Evolutionary conservation across 2,113 vertebrate species (phyloP), one percentile per base, ranked within the genome.

Genomic region (Paraplagusia blochii): DNA sequence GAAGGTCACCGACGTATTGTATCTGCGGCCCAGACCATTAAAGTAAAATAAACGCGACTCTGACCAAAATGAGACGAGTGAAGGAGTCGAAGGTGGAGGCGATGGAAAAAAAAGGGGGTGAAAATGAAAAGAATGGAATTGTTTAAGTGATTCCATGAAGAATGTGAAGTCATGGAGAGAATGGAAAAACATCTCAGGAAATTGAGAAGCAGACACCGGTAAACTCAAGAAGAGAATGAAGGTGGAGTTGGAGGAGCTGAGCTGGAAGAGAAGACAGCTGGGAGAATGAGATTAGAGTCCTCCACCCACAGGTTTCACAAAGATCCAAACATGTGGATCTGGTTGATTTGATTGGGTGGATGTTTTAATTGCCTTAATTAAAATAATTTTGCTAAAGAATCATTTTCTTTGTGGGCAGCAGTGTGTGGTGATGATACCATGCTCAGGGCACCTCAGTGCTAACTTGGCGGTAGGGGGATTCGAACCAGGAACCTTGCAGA

Each of bases 1-100:
- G 44, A 58, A 59, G 79, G 81, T 72, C 65, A 48, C 71, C 58
- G 69, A 72, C 53, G 72, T 76, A 61, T 47, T 58, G 63, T 52
- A 56, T 29, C 22, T 29, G 75, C 65, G 71, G 69, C 44, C 44
- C 45, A 54, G 60, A 73, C 77, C 72, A 73, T 77, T 73, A 83
- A 87, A 87, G 63, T 63, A 74, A 74, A 74, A 56, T n/a, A n/a
- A n/a, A n/a, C n/a, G n/a, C n/a, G n/a, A n/a, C n/a, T n/a, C n/a
- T n/a, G n/a, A n/a, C n/a, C 29, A 8, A 65, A 49, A 51, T 14
- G 6, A 58, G 47, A 49, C 36, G 51, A 53, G 42, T 8, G 50
- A 52, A 62, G 52, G 16, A 57, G 58, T 43, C 11, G 16, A 43
- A 62, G 58, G 62, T 68, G 72, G 56, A 69, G 48, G 47, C n/a